Percentiles rank a stretch among this genome's conserved stretches.
phyloP scores from a whole-genome alignment of 2,888 invertebrate genomes.

The Notodonta ziczac region DNA sequence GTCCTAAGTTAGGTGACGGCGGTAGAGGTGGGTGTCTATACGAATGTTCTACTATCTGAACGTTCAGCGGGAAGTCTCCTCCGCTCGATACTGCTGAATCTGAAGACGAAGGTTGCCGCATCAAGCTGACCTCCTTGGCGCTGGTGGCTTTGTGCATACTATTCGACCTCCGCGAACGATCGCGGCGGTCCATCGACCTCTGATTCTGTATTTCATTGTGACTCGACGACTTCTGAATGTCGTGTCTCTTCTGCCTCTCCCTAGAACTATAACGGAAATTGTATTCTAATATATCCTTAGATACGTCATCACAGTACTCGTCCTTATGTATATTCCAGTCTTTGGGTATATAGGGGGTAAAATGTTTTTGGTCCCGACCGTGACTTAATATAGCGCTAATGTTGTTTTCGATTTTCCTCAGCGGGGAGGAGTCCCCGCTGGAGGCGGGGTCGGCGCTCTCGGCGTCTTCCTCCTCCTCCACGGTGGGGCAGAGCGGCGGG shows the following conservation, averaged over 20 bases:
- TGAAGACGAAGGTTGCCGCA: slow-evolving; percentile 80
- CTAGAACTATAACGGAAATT: slow-evolving; percentile 82
- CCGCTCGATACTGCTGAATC: slow-evolving; percentile 81
- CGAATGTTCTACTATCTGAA: slow-evolving; percentile 87
- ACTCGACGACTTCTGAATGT: slow-evolving; percentile 86
- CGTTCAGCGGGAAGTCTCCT: slow-evolving; percentile 86
- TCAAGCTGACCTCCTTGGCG: slow-evolving; percentile 87
- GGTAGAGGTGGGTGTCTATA: slow-evolving; percentile 76
- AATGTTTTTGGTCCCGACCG: slow-evolving; percentile 82
- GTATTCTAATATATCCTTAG: slow-evolving; percentile 81
- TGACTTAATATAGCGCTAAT: slow-evolving; percentile 88
- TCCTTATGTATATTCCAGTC: slow-evolving; percentile 85
- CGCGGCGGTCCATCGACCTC: slow-evolving; percentile 78
- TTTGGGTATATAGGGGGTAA: slow-evolving; percentile 81
- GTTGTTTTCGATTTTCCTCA: slow-evolving; percentile 89
- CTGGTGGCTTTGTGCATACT: slow-evolving; percentile 91
- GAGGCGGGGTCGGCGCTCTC: slow-evolving; percentile 86
- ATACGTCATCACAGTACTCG: slow-evolving; percentile 82
- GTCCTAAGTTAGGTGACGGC: slow-evolving; percentile 69
- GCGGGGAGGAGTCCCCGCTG: slow-evolving; percentile 87
- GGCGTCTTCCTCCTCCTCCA: slow-evolving; percentile 89
- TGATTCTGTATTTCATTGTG: slow-evolving; percentile 86
- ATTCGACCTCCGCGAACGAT: slow-evolving; percentile 82
- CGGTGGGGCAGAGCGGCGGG: slow-evolving; percentile 87
- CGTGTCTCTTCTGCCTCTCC: slow-evolving; percentile 81